Base-by-base conservation (phyloP, 2,888 invertebrate genomes). In the Andrena dorsata region DNA sequence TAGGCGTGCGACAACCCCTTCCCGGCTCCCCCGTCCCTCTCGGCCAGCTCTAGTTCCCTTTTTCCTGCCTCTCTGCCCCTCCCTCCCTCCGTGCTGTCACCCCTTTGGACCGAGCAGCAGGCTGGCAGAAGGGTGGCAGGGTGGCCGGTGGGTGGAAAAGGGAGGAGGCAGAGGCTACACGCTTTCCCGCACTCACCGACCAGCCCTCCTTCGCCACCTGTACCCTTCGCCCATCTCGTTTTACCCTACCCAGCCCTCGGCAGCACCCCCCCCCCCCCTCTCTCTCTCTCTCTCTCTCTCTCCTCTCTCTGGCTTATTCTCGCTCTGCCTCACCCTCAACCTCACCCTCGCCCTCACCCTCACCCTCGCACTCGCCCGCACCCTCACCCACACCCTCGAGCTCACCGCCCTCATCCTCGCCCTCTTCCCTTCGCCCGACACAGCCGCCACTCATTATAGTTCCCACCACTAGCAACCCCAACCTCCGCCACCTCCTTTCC, bases 1-100 rank as follows among this genome's bases (percentile, higher is more conserved):
- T 92, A 93, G 92, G 92, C 92, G 92, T 89, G 90, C 91, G 91
- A 91, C 92, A 90, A 87, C 89, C 90, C 81, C 85, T 86, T 86
- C 84, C 88, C 88, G 87, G 70, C 58, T 64, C 63, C 56, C 74
- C 76, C 70, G 71, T 56, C 81, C 74, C 68, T 72, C 66, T 60
- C 75, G 83, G 73, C 83, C 82, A 74, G 76, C 84, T 80, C 83
- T 77, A 83, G 72, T 80, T 88, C 90, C 85, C 87, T 87, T 86
- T 89, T 88, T 87, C 89, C 86, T 83, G 86, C 86, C 77, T 82
- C 72, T 80, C 87, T 78, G 73, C 76, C 83, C 56, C 56, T 56
- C 56, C 26, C 56, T 56, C 23, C 56, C 23, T 23, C 71, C 80
- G 83, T 82, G 64, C 73, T 80, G 80, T 77, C 77, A 0, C 65